These are phyloP conservation scores for Fundulus diaphanus DNA, from an alignment of 2,797 vertebrate species.

Conservation along the genomic window DNA sequence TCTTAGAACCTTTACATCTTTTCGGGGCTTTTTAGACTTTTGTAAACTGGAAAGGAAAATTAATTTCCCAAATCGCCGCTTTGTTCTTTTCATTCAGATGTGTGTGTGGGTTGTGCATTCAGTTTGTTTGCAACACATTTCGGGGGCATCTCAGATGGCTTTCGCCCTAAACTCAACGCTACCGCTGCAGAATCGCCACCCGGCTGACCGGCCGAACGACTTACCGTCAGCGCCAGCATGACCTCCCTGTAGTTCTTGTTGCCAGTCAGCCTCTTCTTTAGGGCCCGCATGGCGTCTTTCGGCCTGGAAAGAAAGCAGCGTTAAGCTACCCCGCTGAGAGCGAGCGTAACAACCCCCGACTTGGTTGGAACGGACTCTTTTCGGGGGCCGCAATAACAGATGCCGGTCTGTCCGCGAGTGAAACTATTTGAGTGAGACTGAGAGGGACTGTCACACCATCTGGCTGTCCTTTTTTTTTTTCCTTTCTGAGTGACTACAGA, in stretches of 20 bases:
- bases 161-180: background rate
- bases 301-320: conserved; percentile 80
- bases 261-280: conserved; percentile 94
- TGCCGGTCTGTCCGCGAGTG: conserved; percentile 45
- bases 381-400: conserved; percentile 45
- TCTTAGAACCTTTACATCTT: background rate
- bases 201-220: conserved; percentile 38
- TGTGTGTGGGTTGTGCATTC: background rate
- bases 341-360: conserved; percentile 29
- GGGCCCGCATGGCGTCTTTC: conserved; percentile 93
- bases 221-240: conserved; percentile 95
- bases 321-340: conserved; percentile 21
- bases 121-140: background rate
- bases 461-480: conserved; percentile 38
- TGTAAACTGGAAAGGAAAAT: background rate
- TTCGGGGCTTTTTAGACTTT: background rate
- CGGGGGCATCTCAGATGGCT: background rate
- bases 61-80: background rate
- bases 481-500: conserved; percentile 28
- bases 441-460: conserved; percentile 51
- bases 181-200: background rate
- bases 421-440: conserved; percentile 40
- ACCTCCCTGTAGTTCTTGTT: conserved; percentile 98
- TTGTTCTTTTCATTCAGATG: background rate
- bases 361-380: conserved; percentile 42